Base-by-base conservation (phyloP, 2,113 vertebrate species). In the Cyphomyrus plagiostoma region DNA sequence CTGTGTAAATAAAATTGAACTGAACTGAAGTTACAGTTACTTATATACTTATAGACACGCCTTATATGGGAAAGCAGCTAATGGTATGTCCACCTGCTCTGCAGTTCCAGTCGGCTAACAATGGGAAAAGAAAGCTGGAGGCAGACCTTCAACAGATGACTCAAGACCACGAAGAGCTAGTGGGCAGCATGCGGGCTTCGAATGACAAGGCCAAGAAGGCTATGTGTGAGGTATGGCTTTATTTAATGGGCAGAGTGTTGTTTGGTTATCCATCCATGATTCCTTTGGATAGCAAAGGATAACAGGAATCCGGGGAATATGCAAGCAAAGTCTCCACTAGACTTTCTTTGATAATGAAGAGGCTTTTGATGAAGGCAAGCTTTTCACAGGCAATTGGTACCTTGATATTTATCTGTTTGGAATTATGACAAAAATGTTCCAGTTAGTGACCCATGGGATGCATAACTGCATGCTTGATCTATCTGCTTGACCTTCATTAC, bases 81-180 rank as follows among this genome's bases (percentile, higher is more conserved):
- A 62, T 62, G 56, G 56, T 23, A 80, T 80, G 74, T 42, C 35
- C 74, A 87, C 19, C 62, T n/a, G 35, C 50, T 53, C 85, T 90
- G 53, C 90, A 97, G 96, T 91, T 96, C 53, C 96, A 96, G 94
- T 89, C 85, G 0, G 91, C 93, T 35, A 92, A 93, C 87, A 95
- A 92, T 4, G 92, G 93, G 15, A 94, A 94, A 91, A 94, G 95
- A 88, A 96, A 97, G 91, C 93, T 96, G 89, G 96, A 97, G 91
- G 93, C 94, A 86, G 96, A 97, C 74, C 84, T 96, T 5, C 96
- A 96, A 93, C 93, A 95, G 89, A 89, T 96, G 89, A 94, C 92
- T 87, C 95, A 95, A 86, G 96, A 96, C 92, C 95, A 96, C 0
- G 96, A 96, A 91, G 96, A 96, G 91, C 92, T 96, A 70, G 93